phyloP scores from a whole-genome alignment of 1,140 invertebrate genomes.

The Venturia canescens region DNA sequence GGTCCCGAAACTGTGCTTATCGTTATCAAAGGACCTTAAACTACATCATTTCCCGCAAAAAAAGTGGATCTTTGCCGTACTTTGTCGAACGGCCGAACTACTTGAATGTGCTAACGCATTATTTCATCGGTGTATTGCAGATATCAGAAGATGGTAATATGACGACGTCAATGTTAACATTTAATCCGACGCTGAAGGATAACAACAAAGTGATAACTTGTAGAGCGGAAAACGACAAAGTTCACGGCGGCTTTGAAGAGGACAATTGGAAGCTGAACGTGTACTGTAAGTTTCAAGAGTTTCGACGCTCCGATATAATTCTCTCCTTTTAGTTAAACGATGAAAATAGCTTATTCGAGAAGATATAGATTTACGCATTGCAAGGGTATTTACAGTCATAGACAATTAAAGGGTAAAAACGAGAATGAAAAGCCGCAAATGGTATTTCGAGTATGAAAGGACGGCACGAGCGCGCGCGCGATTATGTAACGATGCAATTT shows the following conservation, averaged over 20 bases:
- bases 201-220: conserved; percentile 88
- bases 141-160: conserved; percentile 87
- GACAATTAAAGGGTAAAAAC: background rate
- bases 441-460: background rate
- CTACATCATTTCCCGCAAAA: no score
- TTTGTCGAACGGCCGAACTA: no score
- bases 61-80: no score
- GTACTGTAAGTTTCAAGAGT: conserved; percentile 84
- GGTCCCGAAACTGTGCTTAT: no score
- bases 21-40: no score
- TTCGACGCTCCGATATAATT: background rate
- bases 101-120: no score
- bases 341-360: background rate
- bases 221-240: conserved; percentile 86
- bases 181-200: conserved; percentile 86
- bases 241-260: conserved; percentile 85
- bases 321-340: conserved; percentile 28
- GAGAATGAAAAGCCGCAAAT: background rate
- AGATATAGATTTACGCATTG: background rate
- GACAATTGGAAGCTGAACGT: conserved; percentile 89
- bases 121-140: conserved; percentile 72
- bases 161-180: conserved; percentile 85
- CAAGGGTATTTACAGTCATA: no score
- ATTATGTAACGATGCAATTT: background rate
- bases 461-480: background rate